These are phyloP conservation scores for Helicoverpa zea DNA, from an alignment of 1,140 invertebrate genomes.

Conservation along the genomic window DNA sequence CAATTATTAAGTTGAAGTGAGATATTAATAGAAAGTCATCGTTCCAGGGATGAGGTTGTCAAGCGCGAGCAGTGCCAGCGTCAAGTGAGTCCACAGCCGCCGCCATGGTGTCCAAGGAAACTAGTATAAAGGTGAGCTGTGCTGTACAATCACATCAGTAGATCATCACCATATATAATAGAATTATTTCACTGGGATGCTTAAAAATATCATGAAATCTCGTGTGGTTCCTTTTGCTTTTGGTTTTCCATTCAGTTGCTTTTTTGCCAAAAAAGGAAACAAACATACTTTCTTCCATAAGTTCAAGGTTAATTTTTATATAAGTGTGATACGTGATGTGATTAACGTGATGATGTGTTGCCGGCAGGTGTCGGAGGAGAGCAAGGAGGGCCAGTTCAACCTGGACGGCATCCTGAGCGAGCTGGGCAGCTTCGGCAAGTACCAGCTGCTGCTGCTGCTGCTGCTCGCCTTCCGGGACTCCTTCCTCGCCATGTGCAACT, in stretches of 20 bases:
- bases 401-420: conserved; percentile 80
- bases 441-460: conserved; percentile 78
- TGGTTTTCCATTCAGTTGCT: too few species aligned
- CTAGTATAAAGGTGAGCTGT: neutral
- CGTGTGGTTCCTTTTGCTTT: too few species aligned
- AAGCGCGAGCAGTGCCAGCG: neutral
- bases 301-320: too few species aligned
- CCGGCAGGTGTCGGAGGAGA: conserved; percentile 69
- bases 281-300: too few species aligned
- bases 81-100: neutral
- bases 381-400: conserved; percentile 69
- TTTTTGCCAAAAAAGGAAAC: too few species aligned
- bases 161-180: too few species aligned
- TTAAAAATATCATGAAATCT: too few species aligned
- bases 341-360: neutral
- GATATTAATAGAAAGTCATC: neutral
- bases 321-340: too few species aligned
- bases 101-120: conserved; percentile 31
- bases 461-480: conserved; percentile 81
- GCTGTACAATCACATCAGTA: neutral
- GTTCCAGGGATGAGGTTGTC: conserved; percentile 12
- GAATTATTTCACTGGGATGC: too few species aligned
- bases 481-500: conserved; percentile 83
- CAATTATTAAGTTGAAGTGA: neutral
- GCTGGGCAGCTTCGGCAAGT: conserved; percentile 83